These are phyloP conservation scores for Archivesica marissinica DNA, from an alignment of 1,140 invertebrate species.

Conservation along the genomic window DNA sequence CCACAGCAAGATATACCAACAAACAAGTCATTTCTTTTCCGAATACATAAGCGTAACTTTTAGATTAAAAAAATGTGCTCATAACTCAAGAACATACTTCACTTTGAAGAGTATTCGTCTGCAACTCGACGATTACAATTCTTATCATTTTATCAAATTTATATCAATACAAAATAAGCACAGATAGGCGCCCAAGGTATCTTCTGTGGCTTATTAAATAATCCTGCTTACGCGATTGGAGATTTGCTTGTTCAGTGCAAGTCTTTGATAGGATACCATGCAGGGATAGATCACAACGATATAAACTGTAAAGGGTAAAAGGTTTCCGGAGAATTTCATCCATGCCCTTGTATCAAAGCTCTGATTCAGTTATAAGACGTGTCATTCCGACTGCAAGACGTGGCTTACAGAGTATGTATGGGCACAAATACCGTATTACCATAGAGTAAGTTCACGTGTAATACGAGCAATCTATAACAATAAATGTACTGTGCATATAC, in stretches of 20 bases:
- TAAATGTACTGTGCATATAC: too few species aligned
- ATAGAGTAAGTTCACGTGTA: too few species aligned
- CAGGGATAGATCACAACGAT: slow-evolving; percentile 24
- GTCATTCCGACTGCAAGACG: not conserved
- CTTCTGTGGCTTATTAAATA: slow-evolving; percentile 45
- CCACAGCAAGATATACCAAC: too few species aligned
- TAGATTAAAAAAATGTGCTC: too few species aligned
- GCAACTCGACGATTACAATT: not conserved
- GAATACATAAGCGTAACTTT: too few species aligned
- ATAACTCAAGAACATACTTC: too few species aligned
- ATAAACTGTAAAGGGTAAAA: slow-evolving; percentile 8
- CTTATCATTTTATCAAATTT: slow-evolving; percentile 46
- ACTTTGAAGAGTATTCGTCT: not conserved
- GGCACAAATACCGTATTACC: too few species aligned
- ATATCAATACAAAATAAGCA: slow-evolving; percentile 43
- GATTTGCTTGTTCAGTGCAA: slow-evolving; percentile 29
- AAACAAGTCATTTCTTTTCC: too few species aligned
- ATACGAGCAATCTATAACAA: too few species aligned
- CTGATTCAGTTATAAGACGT: not conserved
- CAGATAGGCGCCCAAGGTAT: slow-evolving; percentile 34
- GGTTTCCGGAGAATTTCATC: slow-evolving; percentile 3
- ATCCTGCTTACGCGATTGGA: slow-evolving; percentile 34
- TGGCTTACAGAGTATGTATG: too few species aligned
- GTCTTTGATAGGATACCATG: slow-evolving; percentile 12
- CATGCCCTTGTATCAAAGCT: slow-evolving; percentile 16